Percentiles rank a stretch among this genome's conserved stretches.
phyloP scores from a whole-genome alignment of 2,888 invertebrate genomes.

The Minunthozetes semirufus region DNA sequence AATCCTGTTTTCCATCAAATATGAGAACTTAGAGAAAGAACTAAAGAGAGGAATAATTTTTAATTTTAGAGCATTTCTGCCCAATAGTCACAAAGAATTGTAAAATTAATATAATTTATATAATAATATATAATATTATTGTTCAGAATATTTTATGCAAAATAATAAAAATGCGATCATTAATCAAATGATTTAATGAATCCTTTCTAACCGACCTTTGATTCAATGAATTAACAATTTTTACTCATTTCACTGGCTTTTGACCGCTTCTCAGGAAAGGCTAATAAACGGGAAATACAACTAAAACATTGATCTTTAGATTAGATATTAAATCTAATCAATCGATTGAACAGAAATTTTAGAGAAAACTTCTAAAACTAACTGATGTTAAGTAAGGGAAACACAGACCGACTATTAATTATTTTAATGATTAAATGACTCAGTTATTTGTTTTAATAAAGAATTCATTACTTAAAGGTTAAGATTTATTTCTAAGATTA shows the following conservation, averaged over 20 bases:
- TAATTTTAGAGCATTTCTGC: not conserved
- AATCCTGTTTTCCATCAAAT: no score
- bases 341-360: no score
- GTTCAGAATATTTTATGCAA: not conserved
- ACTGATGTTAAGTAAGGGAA: not conserved
- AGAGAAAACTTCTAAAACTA: not conserved
- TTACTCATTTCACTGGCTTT: not conserved
- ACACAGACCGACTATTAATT: no score
- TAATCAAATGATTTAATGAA: constrained; percentile 7
- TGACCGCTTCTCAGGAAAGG: not conserved
- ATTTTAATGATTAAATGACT: no score
- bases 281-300: not conserved
- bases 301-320: not conserved
- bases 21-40: no score
- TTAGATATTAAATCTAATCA: not conserved
- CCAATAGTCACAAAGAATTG: not conserved
- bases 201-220: not conserved
- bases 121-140: no score
- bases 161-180: not conserved
- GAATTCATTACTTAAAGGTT: no score
- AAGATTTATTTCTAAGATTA: no score
- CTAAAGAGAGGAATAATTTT: no score
- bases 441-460: no score
- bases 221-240: not conserved
- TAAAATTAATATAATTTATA: not conserved